A percentile compares a stretch with the other conserved stretches of the same genome.
These are phyloP conservation scores for Nebria salina DNA, from an alignment of 2,888 invertebrate genomes.

Conservation along the genomic window DNA sequence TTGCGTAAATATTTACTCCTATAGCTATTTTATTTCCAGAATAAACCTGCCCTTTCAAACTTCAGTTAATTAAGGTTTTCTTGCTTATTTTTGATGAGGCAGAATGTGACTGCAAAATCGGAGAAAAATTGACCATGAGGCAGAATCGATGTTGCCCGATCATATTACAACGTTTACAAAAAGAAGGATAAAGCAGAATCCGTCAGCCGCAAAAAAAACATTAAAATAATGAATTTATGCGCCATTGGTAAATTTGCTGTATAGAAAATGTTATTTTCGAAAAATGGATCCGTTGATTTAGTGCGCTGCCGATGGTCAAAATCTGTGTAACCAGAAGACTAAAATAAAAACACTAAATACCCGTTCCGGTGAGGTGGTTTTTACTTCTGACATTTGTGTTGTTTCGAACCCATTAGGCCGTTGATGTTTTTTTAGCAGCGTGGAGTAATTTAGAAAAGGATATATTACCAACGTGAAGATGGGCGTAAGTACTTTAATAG, in stretches of 20 bases:
- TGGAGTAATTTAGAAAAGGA: slow-evolving; percentile 42
- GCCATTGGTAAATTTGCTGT: background rate
- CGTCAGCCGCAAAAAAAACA: background rate
- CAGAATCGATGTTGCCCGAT: too few relatives aligned
- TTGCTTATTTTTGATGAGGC: too few relatives aligned
- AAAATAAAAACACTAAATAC: background rate
- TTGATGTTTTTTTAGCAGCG: slow-evolving; percentile 40
- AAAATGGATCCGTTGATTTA: background rate
- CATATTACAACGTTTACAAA: too few relatives aligned
- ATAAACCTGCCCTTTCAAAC: too few relatives aligned
- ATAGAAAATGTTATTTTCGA: background rate
- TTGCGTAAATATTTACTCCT: too few relatives aligned
- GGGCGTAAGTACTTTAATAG: slow-evolving; percentile 46
- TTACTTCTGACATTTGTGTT: background rate
- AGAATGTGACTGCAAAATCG: too few relatives aligned
- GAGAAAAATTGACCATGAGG: too few relatives aligned
- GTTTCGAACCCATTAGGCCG: slow-evolving; percentile 24
- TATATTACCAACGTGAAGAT: slow-evolving; percentile 39
- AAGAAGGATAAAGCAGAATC: background rate
- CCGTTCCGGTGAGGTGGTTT: background rate
- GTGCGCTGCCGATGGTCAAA: background rate
- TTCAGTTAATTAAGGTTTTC: too few relatives aligned
- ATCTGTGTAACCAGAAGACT: background rate
- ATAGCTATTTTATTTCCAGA: too few relatives aligned
- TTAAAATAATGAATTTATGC: slow-evolving; percentile 1